phyloP scores from a whole-genome alignment of 2,888 invertebrate genomes.

The Dasypogon diadema region DNA sequence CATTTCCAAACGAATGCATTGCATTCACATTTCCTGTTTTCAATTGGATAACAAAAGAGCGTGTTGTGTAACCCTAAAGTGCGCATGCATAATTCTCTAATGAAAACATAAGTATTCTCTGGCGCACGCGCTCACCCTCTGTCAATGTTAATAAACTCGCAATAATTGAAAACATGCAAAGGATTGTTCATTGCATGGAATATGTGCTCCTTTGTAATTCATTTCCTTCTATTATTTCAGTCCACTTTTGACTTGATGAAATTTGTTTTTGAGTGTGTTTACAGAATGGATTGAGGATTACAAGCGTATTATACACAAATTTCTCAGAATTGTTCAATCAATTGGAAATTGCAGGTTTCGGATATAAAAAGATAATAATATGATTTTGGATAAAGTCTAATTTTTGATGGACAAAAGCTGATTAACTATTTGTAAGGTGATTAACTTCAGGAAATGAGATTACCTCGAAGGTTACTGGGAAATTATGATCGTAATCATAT shows the following conservation, averaged over 20 bases:
- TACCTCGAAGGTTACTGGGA: no score
- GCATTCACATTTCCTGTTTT: conserved; percentile 13
- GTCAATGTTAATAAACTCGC: conserved; percentile 53
- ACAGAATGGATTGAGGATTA: conserved; percentile 10
- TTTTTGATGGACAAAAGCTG: no score
- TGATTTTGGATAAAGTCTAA: no score
- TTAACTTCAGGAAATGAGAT: no score
- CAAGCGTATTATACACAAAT: conserved; percentile 10
- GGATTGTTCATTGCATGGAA: conserved; percentile 50
- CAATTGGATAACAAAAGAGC: neutral
- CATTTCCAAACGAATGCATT: neutral
- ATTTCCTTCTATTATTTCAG: conserved; percentile 22
- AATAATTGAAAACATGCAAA: conserved; percentile 53
- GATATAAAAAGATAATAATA: no score
- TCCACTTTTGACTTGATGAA: conserved; percentile 14
- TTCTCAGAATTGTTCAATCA: neutral
- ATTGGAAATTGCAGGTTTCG: no score
- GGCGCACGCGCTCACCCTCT: conserved; percentile 51
- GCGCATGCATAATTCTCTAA: conserved; percentile 32
- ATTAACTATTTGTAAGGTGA: no score
- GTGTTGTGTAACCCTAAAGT: neutral
- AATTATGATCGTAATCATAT: no score
- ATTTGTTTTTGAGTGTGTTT: conserved; percentile 10
- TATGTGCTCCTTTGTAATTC: conserved; percentile 45
- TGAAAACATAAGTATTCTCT: conserved; percentile 35